Percentiles rank a stretch among this genome's conserved stretches.
phyloP scores from a whole-genome alignment of 1,140 invertebrate species.

The Drosophila pallidifrons region DNA sequence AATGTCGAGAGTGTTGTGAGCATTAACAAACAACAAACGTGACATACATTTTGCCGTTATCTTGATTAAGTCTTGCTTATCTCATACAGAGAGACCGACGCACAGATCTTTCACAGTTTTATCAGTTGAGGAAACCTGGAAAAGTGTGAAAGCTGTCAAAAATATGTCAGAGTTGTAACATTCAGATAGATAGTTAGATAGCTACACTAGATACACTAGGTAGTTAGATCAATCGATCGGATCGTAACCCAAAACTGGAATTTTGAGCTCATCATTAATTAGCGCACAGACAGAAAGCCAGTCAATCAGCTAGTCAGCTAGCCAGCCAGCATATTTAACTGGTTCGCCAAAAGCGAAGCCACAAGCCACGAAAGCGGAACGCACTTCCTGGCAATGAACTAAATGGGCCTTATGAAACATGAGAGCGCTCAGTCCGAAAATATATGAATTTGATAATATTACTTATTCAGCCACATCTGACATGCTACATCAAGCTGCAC shows the following conservation, averaged over 20 bases:
- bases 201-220: conserved; percentile 8
- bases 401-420: conserved; percentile 73
- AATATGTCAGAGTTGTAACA: conserved; percentile 23
- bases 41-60: conserved; percentile 76
- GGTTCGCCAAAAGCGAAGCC: conserved; percentile 54
- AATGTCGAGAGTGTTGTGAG: conserved; percentile 32
- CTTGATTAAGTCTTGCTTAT: conserved; percentile 62
- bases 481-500: conserved; percentile 6
- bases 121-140: conserved; percentile 35
- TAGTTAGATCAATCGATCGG: conserved; percentile 15
- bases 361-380: conserved; percentile 56
- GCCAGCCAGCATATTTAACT: conserved; percentile 58
- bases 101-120: conserved; percentile 34
- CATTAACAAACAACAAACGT: conserved; percentile 64
- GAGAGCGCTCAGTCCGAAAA: conserved; percentile 51
- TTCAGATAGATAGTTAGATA: conserved; percentile 11
- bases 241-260: conserved; percentile 50
- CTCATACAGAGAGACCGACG: conserved; percentile 13
- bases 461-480: conserved; percentile 13
- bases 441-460: conserved; percentile 43
- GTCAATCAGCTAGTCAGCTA: conserved; percentile 8
- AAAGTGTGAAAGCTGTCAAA: conserved; percentile 13
- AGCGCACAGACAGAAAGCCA: conserved; percentile 18
- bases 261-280: conserved; percentile 58
- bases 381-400: conserved; percentile 79